These are phyloP conservation scores for Chelonoidis abingdonii DNA, from an alignment of 2,113 vertebrate genomes.

Conservation along the genomic window DNA sequence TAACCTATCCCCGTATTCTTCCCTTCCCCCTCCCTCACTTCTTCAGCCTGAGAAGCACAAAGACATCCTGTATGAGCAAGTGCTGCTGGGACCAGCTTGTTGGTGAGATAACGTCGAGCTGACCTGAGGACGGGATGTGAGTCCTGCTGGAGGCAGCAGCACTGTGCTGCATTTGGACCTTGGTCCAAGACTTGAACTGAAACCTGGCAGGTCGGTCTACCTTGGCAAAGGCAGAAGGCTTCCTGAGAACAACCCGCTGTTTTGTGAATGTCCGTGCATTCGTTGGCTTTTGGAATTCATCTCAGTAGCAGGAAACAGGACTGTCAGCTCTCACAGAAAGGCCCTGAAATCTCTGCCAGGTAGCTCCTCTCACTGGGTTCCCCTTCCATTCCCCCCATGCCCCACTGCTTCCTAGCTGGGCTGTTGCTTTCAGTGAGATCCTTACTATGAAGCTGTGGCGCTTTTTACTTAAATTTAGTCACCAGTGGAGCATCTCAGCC, in stretches of 20 bases:
- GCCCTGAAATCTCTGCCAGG: slow-evolving; percentile 35
- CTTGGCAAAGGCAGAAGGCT: slow-evolving; percentile 54
- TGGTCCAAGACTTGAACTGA: slow-evolving; percentile 23
- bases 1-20: neutral
- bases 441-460: too few relatives aligned
- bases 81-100: neutral
- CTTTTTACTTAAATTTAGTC: neutral
- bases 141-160: slow-evolving; percentile 41
- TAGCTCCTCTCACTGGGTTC: neutral
- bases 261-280: slow-evolving; percentile 55
- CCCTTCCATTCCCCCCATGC: neutral
- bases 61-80: neutral
- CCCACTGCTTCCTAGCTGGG: neutral
- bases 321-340: neutral
- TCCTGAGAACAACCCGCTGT: slow-evolving; percentile 63
- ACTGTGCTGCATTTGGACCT: neutral
- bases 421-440: neutral
- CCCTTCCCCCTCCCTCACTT: too few relatives aligned
- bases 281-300: slow-evolving; percentile 49
- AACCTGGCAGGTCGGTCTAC: slow-evolving; percentile 19
- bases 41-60: slow-evolving; percentile 1
- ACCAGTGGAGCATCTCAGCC: neutral
- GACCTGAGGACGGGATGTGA: neutral
- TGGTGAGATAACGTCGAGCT: neutral
- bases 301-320: slow-evolving; percentile 51